phyloP scores from a whole-genome alignment of 2,888 invertebrate species.

The Mesochorus sp. region DNA sequence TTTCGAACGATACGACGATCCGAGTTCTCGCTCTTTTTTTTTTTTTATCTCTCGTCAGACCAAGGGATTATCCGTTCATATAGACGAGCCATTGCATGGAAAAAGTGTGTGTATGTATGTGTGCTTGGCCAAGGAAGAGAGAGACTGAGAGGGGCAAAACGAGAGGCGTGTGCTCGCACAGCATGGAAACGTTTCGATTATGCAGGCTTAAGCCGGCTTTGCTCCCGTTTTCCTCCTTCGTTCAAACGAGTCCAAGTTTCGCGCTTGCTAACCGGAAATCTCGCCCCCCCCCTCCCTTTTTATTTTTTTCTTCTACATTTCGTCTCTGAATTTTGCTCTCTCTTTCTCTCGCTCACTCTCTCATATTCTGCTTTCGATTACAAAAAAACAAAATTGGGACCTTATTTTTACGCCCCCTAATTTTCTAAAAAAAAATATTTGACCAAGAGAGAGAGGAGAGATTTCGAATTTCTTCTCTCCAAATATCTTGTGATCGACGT shows the following conservation, averaged over 20 bases:
- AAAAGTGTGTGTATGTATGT: too few relatives aligned
- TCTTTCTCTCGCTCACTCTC: neutral
- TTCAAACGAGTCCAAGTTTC: slow-evolving; percentile 12
- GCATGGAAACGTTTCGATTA: slow-evolving; percentile 67
- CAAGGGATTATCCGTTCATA: slow-evolving; percentile 60
- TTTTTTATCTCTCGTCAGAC: slow-evolving; percentile 37
- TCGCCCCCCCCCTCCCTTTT: slow-evolving; percentile 10
- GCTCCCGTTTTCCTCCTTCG: slow-evolving; percentile 66
- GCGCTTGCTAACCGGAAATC: neutral
- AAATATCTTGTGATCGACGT: too few relatives aligned
- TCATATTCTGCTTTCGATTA: neutral
- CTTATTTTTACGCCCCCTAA: neutral
- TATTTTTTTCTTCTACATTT: slow-evolving; percentile 10
- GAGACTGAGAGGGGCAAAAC: neutral
- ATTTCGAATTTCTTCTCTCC: too few relatives aligned
- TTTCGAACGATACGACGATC: slow-evolving; percentile 38
- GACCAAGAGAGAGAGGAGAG: neutral
- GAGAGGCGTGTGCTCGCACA: slow-evolving; percentile 41
- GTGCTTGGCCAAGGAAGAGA: slow-evolving; percentile 45
- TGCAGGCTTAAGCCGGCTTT: slow-evolving; percentile 68
- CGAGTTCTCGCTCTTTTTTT: neutral
- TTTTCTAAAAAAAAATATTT: neutral
- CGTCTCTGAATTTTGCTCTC: neutral
- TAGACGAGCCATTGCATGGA: slow-evolving; percentile 22
- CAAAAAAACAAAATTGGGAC: neutral